Evolutionary conservation across 2,888 invertebrate genomes (phyloP).

Genomic region (Brachyptera risi): DNA sequence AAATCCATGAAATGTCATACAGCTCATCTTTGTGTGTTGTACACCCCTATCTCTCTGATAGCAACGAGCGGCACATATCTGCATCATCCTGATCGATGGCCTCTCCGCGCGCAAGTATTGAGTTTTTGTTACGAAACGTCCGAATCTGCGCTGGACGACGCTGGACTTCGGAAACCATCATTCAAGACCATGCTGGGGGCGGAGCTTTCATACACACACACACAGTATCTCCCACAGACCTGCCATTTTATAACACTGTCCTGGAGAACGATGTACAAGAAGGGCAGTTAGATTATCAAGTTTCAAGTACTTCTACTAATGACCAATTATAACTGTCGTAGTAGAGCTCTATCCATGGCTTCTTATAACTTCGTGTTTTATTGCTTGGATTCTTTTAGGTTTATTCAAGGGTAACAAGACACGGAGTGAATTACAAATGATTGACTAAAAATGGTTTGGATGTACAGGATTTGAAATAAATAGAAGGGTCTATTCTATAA

Average conservation of each 20-base stretch:
- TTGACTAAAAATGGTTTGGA: too few species aligned
- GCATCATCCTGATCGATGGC: not conserved
- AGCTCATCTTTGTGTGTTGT: too few species aligned
- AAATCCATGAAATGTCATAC: too few species aligned
- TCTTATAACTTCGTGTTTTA: too few species aligned
- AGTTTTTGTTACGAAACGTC: conserved; percentile 1
- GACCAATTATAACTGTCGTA: not conserved
- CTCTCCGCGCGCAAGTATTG: not conserved
- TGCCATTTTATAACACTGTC: conserved; percentile 1
- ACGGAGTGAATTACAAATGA: too few species aligned
- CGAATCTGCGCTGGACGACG: conserved; percentile 7
- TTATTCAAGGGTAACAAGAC: too few species aligned
- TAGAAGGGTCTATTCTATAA: too few species aligned
- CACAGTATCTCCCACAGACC: not conserved
- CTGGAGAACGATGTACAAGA: not conserved
- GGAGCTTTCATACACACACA: not conserved
- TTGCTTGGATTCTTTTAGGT: too few species aligned
- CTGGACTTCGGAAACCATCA: not conserved
- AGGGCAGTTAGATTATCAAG: not conserved
- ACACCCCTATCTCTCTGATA: too few species aligned
- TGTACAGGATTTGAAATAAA: too few species aligned
- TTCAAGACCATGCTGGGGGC: not conserved
- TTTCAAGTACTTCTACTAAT: not conserved
- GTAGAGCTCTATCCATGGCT: too few species aligned
- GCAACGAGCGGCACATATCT: too few species aligned